Evolutionary conservation across 2,113 vertebrate genomes (phyloP), one percentile per base, ranked within the genome.

Genomic region (Sebastes schlegelii): DNA sequence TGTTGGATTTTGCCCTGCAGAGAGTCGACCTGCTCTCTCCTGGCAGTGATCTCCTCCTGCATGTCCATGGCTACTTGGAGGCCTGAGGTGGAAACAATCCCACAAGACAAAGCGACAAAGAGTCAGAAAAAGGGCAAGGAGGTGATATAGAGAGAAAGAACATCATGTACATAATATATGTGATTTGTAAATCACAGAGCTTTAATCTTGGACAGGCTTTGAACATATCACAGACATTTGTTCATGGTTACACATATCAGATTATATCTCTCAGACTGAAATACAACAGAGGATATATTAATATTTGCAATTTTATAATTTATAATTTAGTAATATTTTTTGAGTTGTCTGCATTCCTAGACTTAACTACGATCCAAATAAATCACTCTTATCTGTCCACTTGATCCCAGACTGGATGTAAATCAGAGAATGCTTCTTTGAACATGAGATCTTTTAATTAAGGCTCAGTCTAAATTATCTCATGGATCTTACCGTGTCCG

Each of bases 21-120:
- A 4, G 88, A 91, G 85, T 98, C 96, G 5, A 95, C 95, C 77
- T 97, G 95, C 74, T 95, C 95, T 90, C 96, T 96, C 84, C 94
- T 96, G 79, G 93, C 95, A 21, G 96, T 97, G 88, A 98, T 95
- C 89, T 96, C 94, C 90, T 95, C 95, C 93, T 98, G 96, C 96
- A 97, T 96, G 77, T 95, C 92, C 88, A 93, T 81, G 61, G 97
- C 96, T 87, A 95, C 93, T 91, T 95, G 95, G 86, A 97, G 84
- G 82, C 96, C 97, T 97, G 78, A 23, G 17, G 34, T 1, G n/a
- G n/a, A 54, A 17, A 34, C 17, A 73, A 52, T 77, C 1, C 55
- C 43, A 65, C 4, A 7, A 34, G 49, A 63, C 9, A 52, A 26
- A 74, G 43, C 3, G 8, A 65, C 13, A 63, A 1, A 49, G 21